Conservation (phyloP, 2,113 vertebrate species). For the Pithys albifrons region DNA sequence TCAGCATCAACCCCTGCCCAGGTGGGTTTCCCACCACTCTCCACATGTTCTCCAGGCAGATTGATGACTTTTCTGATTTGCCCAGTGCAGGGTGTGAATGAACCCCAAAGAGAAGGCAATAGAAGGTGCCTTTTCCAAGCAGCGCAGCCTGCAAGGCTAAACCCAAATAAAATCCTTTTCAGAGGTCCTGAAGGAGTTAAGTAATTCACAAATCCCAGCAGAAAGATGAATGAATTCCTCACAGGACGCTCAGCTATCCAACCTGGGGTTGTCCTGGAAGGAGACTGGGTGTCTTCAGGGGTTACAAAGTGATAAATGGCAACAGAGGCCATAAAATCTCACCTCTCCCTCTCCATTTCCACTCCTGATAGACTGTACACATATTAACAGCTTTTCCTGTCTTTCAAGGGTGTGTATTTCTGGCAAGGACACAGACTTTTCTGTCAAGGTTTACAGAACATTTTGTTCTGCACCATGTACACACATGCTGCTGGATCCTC, state of each 20-base stretch:
- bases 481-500: constrained; percentile 45
- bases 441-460: constrained; percentile 63
- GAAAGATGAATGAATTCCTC: constrained; percentile 4
- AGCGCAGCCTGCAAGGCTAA: background rate
- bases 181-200: constrained; percentile 5
- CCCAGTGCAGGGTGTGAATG: background rate
- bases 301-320: constrained; percentile 2
- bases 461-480: constrained; percentile 55
- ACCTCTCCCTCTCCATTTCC: constrained; percentile 5
- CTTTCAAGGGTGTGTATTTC: constrained; percentile 64
- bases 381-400: constrained; percentile 33
- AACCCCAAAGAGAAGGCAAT: background rate
- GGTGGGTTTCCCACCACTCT: background rate
- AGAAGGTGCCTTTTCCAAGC: background rate
- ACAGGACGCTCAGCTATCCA: background rate
- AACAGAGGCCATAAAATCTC: constrained; percentile 18
- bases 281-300: background rate
- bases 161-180: background rate
- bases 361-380: constrained; percentile 38
- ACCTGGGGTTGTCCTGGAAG: background rate
- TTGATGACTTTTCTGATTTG: background rate
- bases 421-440: constrained; percentile 59
- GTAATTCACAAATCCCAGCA: background rate
- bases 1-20: background rate
- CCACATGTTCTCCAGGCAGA: background rate